These are phyloP conservation scores for Cotesia vestalis DNA, from an alignment of 1,140 invertebrate genomes.

Conservation along the genomic window DNA sequence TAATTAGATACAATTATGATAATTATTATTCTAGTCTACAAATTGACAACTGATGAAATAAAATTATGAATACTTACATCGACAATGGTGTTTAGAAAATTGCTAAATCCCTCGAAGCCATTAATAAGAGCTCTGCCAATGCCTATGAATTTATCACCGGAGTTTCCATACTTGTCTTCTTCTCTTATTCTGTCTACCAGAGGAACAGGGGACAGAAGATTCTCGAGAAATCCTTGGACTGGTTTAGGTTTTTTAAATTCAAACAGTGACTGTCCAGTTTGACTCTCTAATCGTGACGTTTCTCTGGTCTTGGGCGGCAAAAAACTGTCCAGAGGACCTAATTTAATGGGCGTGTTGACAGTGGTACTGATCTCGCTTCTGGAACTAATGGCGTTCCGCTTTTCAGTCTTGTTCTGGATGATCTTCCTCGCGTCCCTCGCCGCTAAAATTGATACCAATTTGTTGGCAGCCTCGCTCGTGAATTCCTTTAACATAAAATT, in stretches of 20 bases:
- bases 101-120: slow-evolving; percentile 70
- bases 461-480: slow-evolving; percentile 51
- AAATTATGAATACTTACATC: slow-evolving; percentile 59
- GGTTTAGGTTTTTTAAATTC: slow-evolving; percentile 47
- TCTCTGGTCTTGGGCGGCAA: slow-evolving; percentile 46
- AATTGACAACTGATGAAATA: slow-evolving; percentile 18
- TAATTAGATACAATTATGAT: slow-evolving; percentile 23
- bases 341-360: slow-evolving; percentile 31
- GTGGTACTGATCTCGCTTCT: slow-evolving; percentile 3
- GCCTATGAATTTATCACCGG: slow-evolving; percentile 69
- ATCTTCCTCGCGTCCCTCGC: slow-evolving; percentile 42
- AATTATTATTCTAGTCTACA: slow-evolving; percentile 7
- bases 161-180: slow-evolving; percentile 77
- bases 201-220: slow-evolving; percentile 65
- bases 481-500: slow-evolving; percentile 44
- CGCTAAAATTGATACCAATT: slow-evolving; percentile 43
- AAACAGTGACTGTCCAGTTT: slow-evolving; percentile 48
- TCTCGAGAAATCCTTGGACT: slow-evolving; percentile 43
- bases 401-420: neutral
- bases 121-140: slow-evolving; percentile 69
- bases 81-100: slow-evolving; percentile 65
- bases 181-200: slow-evolving; percentile 75
- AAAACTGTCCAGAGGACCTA: slow-evolving; percentile 36
- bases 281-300: slow-evolving; percentile 49
- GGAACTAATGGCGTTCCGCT: neutral